phyloP scores from a whole-genome alignment of 2,797 vertebrate species.

The Sebastes ruberrimus region DNA sequence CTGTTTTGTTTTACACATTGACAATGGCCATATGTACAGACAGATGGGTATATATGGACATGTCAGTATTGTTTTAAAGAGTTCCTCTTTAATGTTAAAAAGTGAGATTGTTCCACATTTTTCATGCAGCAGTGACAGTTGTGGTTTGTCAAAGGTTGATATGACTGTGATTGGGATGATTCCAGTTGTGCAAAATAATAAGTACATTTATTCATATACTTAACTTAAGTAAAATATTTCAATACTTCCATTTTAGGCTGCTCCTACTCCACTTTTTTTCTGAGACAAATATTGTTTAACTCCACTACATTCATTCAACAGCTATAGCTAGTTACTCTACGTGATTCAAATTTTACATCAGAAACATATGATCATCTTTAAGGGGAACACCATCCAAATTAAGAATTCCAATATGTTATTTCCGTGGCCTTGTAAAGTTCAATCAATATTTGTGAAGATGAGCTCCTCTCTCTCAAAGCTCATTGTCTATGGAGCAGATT shows the following conservation, averaged over 20 bases:
- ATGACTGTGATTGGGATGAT: neutral
- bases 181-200: neutral
- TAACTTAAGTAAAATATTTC: neutral
- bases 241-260: neutral
- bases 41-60: too few species aligned
- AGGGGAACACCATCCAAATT: too few species aligned
- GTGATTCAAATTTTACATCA: neutral
- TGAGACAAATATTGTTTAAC: neutral
- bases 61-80: neutral
- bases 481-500: too few species aligned
- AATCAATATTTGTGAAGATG: too few species aligned
- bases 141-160: neutral
- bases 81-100: neutral
- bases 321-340: neutral
- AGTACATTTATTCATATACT: neutral
- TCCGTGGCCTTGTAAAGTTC: too few species aligned
- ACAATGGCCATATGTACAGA: neutral
- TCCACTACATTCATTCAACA: neutral
- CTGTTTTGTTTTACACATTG: neutral
- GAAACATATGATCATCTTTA: neutral
- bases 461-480: too few species aligned
- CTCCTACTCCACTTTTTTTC: neutral
- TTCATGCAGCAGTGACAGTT: neutral
- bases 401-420: too few species aligned
- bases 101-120: neutral